These are phyloP conservation scores for Synergus laeviventris DNA, from an alignment of 2,888 invertebrate genomes.

Conservation along the genomic window DNA sequence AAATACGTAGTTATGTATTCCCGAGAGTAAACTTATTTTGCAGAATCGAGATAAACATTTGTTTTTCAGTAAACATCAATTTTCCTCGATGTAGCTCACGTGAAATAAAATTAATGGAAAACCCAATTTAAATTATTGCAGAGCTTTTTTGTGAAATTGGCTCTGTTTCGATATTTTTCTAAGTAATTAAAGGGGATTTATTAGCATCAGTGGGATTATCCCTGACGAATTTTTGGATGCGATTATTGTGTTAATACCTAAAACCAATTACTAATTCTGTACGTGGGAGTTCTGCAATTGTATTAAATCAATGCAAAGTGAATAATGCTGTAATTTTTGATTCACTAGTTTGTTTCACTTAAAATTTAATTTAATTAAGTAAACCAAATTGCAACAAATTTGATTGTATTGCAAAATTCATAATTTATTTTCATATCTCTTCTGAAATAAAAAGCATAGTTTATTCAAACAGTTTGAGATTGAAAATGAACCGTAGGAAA, in stretches of 20 bases:
- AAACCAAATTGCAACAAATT: too few species aligned
- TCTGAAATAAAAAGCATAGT: neutral
- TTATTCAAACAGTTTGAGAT: neutral
- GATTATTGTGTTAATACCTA: conserved; percentile 13
- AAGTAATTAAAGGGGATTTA: neutral
- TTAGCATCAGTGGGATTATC: neutral
- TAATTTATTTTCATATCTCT: neutral
- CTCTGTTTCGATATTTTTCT: neutral
- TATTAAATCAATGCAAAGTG: conserved; percentile 24
- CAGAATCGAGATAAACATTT: neutral
- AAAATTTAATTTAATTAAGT: too few species aligned
- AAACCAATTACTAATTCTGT: conserved; percentile 15
- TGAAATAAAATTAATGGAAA: neutral
- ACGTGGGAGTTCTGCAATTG: conserved; percentile 1
- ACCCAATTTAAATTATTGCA: neutral
- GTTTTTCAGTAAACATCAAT: neutral
- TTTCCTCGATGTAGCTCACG: neutral
- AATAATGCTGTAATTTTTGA: conserved; percentile 26
- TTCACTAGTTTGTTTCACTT: neutral
- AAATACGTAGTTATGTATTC: neutral
- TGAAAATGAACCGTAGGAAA: neutral
- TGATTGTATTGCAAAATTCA: neutral
- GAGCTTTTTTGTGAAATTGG: neutral
- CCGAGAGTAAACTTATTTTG: neutral
- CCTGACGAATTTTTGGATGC: neutral